Percentiles rank a stretch among this genome's conserved stretches.
phyloP scores from a whole-genome alignment of 1,140 invertebrate genomes.

The Zelostemma sp. region DNA sequence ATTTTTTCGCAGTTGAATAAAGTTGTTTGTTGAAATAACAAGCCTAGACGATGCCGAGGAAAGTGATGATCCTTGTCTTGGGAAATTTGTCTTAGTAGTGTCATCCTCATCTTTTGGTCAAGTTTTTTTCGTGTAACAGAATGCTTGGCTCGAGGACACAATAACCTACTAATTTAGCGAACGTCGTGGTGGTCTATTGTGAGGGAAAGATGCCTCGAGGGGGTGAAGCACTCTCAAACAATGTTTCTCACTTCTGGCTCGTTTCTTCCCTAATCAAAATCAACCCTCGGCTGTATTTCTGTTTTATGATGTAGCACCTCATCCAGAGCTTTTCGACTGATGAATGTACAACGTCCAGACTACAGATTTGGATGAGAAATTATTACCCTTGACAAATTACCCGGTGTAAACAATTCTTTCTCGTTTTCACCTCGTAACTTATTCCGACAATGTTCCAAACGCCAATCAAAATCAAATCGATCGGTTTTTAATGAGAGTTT shows the following conservation, averaged over 20 bases:
- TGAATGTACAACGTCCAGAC: conserved; percentile 35
- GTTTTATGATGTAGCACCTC: conserved; percentile 48
- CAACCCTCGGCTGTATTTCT: conserved; percentile 44
- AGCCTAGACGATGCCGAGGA: background rate
- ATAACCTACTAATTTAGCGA: conserved; percentile 52
- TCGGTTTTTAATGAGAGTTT: too few relatives aligned
- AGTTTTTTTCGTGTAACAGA: conserved; percentile 36
- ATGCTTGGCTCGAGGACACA: conserved; percentile 43
- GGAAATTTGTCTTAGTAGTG: background rate
- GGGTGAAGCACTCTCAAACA: conserved; percentile 43
- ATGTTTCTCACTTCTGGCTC: conserved; percentile 50
- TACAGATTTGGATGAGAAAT: conserved; percentile 7
- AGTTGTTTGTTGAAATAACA: background rate
- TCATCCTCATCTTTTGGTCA: conserved; percentile 27
- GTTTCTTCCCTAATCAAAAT: conserved; percentile 52
- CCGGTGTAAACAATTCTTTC: background rate
- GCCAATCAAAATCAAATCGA: too few relatives aligned
- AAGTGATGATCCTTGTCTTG: background rate
- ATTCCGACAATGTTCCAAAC: too few relatives aligned
- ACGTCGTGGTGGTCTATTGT: conserved; percentile 42
- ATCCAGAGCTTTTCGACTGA: conserved; percentile 34
- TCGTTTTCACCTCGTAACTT: too few relatives aligned
- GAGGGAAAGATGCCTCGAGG: conserved; percentile 39
- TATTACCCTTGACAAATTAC: background rate
- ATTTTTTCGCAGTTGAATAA: too few relatives aligned